Conservation (phyloP, 1,140 invertebrate species). For the Sycophaga agraensis region DNA sequence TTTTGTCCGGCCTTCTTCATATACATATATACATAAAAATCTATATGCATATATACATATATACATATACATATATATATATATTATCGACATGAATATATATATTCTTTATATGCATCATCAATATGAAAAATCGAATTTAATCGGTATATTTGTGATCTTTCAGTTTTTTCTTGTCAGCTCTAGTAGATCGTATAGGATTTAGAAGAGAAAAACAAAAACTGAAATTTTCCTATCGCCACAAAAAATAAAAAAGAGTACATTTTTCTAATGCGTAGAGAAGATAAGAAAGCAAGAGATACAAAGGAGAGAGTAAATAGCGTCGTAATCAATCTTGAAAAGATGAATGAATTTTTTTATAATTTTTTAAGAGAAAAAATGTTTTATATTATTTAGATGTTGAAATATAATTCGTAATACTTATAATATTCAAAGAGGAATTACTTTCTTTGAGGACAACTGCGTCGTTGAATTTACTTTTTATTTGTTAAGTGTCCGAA, state of each 20-base stretch:
- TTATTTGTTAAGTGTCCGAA: conserved; percentile 1
- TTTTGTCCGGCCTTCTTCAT: too few species aligned
- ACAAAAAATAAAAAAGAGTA: background rate
- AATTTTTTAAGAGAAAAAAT: conserved; percentile 22
- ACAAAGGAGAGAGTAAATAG: conserved; percentile 1
- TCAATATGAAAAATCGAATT: background rate
- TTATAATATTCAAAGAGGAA: conserved; percentile 11
- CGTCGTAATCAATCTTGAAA: conserved; percentile 17
- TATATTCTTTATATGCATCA: too few species aligned
- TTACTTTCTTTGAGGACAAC: background rate
- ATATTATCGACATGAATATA: too few species aligned
- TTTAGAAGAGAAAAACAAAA: too few species aligned
- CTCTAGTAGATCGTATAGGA: background rate
- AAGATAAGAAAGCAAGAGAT: conserved; percentile 2
- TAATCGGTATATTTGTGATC: background rate
- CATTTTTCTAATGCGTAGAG: background rate
- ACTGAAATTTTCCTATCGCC: background rate
- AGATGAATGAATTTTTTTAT: conserved; percentile 25
- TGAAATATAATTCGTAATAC: conserved; percentile 18
- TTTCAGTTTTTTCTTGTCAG: background rate
- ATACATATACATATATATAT: background rate
- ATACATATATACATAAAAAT: background rate
- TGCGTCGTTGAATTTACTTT: background rate
- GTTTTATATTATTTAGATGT: conserved; percentile 23
- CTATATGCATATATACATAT: conserved; percentile 5